Percentiles rank a stretch among this genome's conserved stretches.
These are phyloP conservation scores for Dicycla oo DNA, from an alignment of 2,888 invertebrate species.

Conservation along the genomic window DNA sequence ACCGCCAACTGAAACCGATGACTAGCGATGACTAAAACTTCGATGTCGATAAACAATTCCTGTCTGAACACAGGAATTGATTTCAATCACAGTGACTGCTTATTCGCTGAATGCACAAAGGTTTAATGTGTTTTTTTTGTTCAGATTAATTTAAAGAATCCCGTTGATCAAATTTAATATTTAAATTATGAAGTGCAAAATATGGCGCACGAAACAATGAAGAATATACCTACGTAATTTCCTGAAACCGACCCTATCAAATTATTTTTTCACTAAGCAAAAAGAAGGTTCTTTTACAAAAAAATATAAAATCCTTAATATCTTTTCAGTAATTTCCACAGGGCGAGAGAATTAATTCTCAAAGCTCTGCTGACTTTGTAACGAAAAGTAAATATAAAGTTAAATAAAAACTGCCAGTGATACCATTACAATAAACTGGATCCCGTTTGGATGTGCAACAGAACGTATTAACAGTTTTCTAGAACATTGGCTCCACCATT, in stretches of 20 bases:
- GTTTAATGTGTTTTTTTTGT: not conserved
- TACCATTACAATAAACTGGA: constrained; percentile 22
- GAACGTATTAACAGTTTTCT: constrained; percentile 41
- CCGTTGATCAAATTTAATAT: too few relatives aligned
- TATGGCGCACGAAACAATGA: not conserved
- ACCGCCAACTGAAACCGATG: not conserved
- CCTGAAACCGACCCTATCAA: not conserved
- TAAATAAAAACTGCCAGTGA: constrained; percentile 19
- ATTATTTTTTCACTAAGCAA: not conserved
- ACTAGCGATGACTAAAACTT: constrained; percentile 7
- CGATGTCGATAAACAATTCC: constrained; percentile 3
- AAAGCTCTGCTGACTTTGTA: constrained; percentile 20
- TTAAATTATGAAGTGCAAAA: not conserved
- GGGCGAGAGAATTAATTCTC: not conserved
- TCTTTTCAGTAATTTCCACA: not conserved
- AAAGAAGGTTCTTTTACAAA: not conserved
- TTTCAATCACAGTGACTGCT: not conserved
- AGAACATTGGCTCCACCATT: constrained; percentile 35
- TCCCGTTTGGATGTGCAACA: constrained; percentile 21
- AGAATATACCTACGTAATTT: too few relatives aligned
- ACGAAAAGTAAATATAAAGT: constrained; percentile 18
- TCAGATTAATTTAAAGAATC: not conserved
- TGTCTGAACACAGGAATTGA: too few relatives aligned
- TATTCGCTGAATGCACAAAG: not conserved
- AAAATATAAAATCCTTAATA: not conserved